Evolutionary conservation across 2,797 vertebrate species (phyloP), one percentile per base, ranked within the genome.

Genomic region (Limosa lapponica): DNA sequence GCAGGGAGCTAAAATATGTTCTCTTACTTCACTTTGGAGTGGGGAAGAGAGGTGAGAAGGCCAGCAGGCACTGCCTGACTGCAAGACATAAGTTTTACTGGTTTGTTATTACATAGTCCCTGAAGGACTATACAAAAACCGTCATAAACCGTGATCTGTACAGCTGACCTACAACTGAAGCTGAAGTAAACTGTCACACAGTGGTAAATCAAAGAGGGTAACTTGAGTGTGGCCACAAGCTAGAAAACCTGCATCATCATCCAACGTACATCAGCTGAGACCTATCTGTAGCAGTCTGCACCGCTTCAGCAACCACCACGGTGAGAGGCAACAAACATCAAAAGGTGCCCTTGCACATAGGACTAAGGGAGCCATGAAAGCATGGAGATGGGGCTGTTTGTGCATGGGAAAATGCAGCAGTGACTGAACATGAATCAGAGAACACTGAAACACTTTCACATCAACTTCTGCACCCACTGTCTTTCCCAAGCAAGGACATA

Each of bases 381-480:
- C 39, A 14, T 0, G 8, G n/a, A 81, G n/a, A 61, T 18, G 0
- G 0, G 14, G 14, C 54, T 65, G 41, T 39, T 37, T 65, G 44
- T 54, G 91, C 6, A 25, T 0, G 32, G 19, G 37, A 83, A 91
- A 90, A 83, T 5, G 32, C 16, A 75, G 46, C 54, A 72, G 46
- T 15, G n/a, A 43, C 57, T 28, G 18, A 41, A 67, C 13, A 8
- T 5, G 32, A 71, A 49, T 23, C 44, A 34, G 73, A 91, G 39
- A 82, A 36, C 20, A 34, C 5, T 3, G 13, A 67, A 70, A 90
- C 6, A 10, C 4, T 69, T 41, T 27, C 43, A 39, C 0, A 0
- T 57, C 0, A 0, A 70, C 23, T 92, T 82, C 30, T 41, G 13
- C 2, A 4, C 18, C 28, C 13, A 32, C 25, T 4, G 10, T n/a